Evolutionary conservation across 2,113 vertebrate species (phyloP).

Genomic region (Pelusios castaneus): DNA sequence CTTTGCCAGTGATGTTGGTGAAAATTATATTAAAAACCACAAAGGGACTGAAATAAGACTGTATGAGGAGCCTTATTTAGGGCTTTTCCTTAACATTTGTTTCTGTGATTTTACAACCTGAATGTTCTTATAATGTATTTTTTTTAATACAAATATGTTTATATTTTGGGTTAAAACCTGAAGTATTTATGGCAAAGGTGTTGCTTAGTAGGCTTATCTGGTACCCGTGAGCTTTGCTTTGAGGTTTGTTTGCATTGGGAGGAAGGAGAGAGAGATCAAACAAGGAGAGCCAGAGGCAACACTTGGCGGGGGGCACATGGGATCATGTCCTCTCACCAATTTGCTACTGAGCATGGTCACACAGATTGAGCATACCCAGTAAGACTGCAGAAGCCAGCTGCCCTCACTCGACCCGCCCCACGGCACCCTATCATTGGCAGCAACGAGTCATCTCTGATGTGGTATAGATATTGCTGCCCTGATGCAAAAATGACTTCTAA

Average conservation of each 20-base stretch:
- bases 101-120: neutral
- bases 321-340: no score
- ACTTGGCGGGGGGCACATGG: no score
- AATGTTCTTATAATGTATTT: neutral
- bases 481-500: neutral
- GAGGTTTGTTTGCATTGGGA: neutral
- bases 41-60: no score
- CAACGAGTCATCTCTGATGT: no score
- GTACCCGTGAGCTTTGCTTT: neutral
- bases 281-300: neutral
- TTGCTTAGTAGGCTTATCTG: neutral
- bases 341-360: no score
- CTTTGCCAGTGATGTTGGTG: no score
- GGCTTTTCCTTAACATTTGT: neutral
- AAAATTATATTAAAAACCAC: no score
- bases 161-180: neutral
- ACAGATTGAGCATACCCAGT: no score
- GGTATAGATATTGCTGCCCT: neutral
- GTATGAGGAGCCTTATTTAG: neutral
- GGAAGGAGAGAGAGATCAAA: neutral
- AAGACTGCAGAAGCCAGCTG: no score
- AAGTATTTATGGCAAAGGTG: accelerated
- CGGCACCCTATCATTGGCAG: no score
- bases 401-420: no score
- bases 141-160: accelerated